Evolutionary conservation across 2,888 invertebrate species (phyloP), one percentile per base, ranked within the genome.

Genomic region (Piscicola geometra): DNA sequence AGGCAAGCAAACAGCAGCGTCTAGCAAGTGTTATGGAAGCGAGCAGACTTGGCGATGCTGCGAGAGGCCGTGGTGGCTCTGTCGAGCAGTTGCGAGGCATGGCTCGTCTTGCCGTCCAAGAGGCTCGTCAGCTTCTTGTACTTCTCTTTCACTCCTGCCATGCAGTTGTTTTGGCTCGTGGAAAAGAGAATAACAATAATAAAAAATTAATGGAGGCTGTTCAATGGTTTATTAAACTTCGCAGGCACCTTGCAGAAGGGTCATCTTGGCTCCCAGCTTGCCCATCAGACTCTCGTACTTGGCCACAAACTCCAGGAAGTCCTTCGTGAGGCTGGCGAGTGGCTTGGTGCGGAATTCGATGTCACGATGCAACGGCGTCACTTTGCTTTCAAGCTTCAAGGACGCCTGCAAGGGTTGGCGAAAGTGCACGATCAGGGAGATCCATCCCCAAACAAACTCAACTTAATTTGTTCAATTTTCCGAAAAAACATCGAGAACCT

Each of bases 211-310:
- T 41, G n/a, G n/a, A n/a, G n/a, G n/a, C n/a, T n/a, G n/a, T n/a
- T n/a, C n/a, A n/a, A n/a, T n/a, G n/a, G n/a, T n/a, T n/a, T n/a
- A n/a, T n/a, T n/a, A n/a, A n/a, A n/a, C n/a, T n/a, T n/a, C n/a
- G n/a, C n/a, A n/a, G n/a, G n/a, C n/a, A 56, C 60, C n/a, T 15
- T 56, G 60, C 60, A 56, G n/a, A n/a, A 56, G 60, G 21, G n/a
- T 21, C 25, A 25, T 18, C 25, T 56, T 56, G 3, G 5, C n/a
- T 56, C 60, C 25, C 5, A 56, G 60, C n/a, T 56, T n/a, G 3
- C n/a, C 25, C 21, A 56, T 21, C 60, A 56, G 25, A 21, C 5
- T 18, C 25, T 56, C 60, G 60, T 25, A 18, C 21, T 56, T 21
- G 5, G 3, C n/a, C 21, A 25, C 21, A 56, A 56, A 56, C 25